phyloP scores from a whole-genome alignment of 2,888 invertebrate genomes.

The Acrobasis suavella region DNA sequence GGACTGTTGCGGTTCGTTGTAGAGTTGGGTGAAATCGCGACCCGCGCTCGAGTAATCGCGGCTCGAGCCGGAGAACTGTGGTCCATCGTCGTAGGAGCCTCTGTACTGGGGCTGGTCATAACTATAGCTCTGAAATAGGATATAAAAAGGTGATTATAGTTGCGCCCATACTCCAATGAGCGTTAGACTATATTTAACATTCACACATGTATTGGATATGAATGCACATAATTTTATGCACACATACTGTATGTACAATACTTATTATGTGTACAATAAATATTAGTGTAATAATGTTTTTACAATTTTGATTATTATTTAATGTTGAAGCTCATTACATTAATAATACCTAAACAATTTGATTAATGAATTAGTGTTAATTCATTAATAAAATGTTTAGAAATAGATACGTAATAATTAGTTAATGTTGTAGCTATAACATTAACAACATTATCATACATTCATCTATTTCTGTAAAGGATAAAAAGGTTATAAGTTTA shows the following conservation, averaged over 20 bases:
- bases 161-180: neutral
- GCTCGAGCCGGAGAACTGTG: conserved; percentile 13
- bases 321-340: too few relatives aligned
- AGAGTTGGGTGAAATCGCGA: conserved; percentile 40
- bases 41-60: conserved; percentile 17
- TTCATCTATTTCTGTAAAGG: too few relatives aligned
- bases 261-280: neutral
- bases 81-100: conserved; percentile 29
- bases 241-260: neutral
- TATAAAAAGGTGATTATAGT: conserved; percentile 31
- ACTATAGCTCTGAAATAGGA: conserved; percentile 61
- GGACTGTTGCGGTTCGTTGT: conserved; percentile 43
- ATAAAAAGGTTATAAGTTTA: too few relatives aligned
- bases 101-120: conserved; percentile 43
- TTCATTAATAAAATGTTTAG: too few relatives aligned
- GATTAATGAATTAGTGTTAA: too few relatives aligned
- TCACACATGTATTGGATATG: neutral
- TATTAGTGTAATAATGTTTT: too few relatives aligned
- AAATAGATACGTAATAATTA: too few relatives aligned
- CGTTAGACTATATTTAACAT: neutral
- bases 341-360: too few relatives aligned
- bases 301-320: neutral
- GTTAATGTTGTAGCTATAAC: too few relatives aligned
- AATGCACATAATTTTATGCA: neutral
- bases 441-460: too few relatives aligned